Conservation (phyloP, 2,797 vertebrate species). For the Vespertilio murinus region DNA sequence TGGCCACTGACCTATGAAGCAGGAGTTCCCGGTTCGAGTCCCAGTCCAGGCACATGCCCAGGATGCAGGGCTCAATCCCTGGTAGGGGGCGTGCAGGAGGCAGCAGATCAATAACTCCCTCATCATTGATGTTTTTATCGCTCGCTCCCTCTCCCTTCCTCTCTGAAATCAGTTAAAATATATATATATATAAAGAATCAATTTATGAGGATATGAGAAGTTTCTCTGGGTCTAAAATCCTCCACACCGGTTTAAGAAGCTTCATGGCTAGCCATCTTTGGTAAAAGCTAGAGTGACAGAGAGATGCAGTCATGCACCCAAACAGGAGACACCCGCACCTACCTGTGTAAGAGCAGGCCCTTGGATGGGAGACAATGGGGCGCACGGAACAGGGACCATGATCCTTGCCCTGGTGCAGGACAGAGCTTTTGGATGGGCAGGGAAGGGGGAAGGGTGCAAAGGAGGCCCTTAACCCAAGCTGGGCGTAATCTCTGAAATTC, state of each 20-base stretch:
- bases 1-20: too few species aligned
- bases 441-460: not conserved
- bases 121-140: too few species aligned
- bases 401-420: not conserved
- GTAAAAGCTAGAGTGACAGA: not conserved
- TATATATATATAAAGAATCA: not conserved
- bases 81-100: too few species aligned
- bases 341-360: not conserved
- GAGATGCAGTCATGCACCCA: not conserved
- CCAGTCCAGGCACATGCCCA: too few species aligned
- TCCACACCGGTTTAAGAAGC: not conserved
- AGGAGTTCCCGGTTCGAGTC: too few species aligned
- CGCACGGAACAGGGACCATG: not conserved
- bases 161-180: too few species aligned
- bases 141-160: too few species aligned
- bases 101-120: too few species aligned
- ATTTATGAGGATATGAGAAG: not conserved
- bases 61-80: too few species aligned
- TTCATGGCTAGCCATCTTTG: not conserved
- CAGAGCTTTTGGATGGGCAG: not conserved
- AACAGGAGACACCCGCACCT: not conserved
- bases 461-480: not conserved
- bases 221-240: not conserved
- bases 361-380: not conserved
- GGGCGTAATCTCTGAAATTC: not conserved